Percentiles rank a stretch among this genome's conserved stretches.
These are phyloP conservation scores for Carposina sasakii DNA, from an alignment of 1,140 invertebrate species.

Conservation along the genomic window DNA sequence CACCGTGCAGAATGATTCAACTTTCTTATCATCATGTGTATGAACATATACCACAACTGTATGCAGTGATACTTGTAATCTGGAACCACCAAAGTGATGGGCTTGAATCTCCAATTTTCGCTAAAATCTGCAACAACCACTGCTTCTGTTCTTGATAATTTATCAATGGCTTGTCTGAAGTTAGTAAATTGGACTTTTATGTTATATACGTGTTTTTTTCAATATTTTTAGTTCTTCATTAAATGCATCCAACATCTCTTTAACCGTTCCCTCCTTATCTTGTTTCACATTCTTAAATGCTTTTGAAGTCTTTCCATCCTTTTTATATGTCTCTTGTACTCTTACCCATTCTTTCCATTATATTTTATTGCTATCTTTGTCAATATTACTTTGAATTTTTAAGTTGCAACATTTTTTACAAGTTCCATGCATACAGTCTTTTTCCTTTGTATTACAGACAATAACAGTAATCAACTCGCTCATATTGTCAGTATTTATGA, in stretches of 20 bases:
- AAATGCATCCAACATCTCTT: background rate
- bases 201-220: slow-evolving; percentile 4
- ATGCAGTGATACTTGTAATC: slow-evolving; percentile 26
- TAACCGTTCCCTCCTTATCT: background rate
- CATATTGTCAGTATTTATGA: background rate
- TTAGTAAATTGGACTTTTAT: slow-evolving; percentile 1
- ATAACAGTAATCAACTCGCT: background rate
- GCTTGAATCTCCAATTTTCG: slow-evolving; percentile 36
- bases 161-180: slow-evolving; percentile 3
- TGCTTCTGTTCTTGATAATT: background rate
- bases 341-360: slow-evolving; percentile 2
- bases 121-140: slow-evolving; percentile 21
- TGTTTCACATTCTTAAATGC: background rate
- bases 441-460: background rate
- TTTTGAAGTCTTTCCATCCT: background rate
- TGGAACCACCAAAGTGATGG: slow-evolving; percentile 34
- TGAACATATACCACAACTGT: slow-evolving; percentile 26
- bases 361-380: background rate
- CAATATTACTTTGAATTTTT: background rate
- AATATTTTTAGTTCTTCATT: slow-evolving; percentile 2
- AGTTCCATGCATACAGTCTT: slow-evolving; percentile 1
- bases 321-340: background rate
- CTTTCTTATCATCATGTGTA: slow-evolving; percentile 1
- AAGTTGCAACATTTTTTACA: slow-evolving; percentile 4
- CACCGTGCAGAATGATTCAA: slow-evolving; percentile 15